phyloP scores from a whole-genome alignment of 2,797 vertebrate species.

The Sebastes steindachneri region DNA sequence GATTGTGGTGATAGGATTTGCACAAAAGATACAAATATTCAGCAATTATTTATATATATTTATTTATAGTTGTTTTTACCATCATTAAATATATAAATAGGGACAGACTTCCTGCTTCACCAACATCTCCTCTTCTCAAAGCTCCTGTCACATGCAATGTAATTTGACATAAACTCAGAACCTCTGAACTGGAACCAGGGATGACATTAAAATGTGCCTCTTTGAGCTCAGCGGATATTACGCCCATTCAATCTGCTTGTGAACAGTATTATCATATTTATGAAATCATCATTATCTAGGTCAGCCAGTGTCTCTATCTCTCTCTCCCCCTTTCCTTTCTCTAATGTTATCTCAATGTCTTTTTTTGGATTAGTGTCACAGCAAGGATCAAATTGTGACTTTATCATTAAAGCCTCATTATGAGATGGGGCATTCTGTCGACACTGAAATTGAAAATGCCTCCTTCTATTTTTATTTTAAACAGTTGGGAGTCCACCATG shows the following conservation, averaged over 20 bases:
- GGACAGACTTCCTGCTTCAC: not conserved
- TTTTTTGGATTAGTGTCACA: constrained; percentile 5
- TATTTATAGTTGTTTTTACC: not conserved
- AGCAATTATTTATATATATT: not conserved
- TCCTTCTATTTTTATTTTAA: not conserved
- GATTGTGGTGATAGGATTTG: not conserved
- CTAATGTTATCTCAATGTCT: not conserved
- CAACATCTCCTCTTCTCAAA: not conserved
- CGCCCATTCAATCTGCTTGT: not conserved
- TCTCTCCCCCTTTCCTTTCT: not conserved
- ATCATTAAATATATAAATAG: not conserved
- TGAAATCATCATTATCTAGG: not conserved
- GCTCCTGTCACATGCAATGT: no score
- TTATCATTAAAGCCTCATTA: constrained; percentile 17
- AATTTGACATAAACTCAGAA: no score
- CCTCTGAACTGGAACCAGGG: not conserved
- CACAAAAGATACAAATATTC: not conserved
- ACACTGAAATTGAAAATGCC: not conserved
- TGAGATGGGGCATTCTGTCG: not conserved
- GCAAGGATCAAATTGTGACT: not conserved
- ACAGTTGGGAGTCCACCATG: not conserved
- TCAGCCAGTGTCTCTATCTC: not conserved
- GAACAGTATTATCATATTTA: constrained; percentile 19
- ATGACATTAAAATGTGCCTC: constrained; percentile 30
- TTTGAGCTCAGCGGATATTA: constrained; percentile 7